Base-by-base conservation (phyloP, 2,888 invertebrate genomes). In the Matsumyia berberina region DNA sequence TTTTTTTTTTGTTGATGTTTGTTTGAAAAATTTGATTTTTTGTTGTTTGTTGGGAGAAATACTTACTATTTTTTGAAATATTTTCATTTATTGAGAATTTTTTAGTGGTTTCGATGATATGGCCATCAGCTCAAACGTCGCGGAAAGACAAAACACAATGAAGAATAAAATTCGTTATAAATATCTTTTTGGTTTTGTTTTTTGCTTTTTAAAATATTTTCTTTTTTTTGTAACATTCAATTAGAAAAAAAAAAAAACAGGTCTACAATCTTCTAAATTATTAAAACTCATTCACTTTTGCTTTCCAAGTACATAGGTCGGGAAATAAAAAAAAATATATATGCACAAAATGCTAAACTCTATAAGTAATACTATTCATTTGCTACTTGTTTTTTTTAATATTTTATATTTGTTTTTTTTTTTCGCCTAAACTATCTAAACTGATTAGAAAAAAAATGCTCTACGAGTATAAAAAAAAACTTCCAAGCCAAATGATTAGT, bases 101-200 rank as follows among this genome's bases (percentile, higher is more conserved):
- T 89, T 89, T 89, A 88, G 88, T 90, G 90, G 88, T 89, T 89
- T 91, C 90, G 90, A 89, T 85, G 80, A 86, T 89, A 90, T 90
- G 90, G 90, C 91, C 91, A 90, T 91, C 91, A 91, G 91, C 91
- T 91, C 91, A 92, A 91, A 90, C 91, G 91, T 91, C 91, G 91
- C 90, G 91, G 91, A 92, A 92, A 92, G 91, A 92, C 92, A 92
- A 92, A 92, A 91, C 91, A 92, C 92, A 92, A 92, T 91, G 90
- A 90, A 90, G 90, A 90, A 90, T 85, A 85, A 85, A 80, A 85
- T 80, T 85, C 74, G 80, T 85, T 85, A 85, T 85, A 90, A 89
- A 89, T 88, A 87, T 87, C 83, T 87, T 69, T 77, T 88, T 86
- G 77, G 87, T 83, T 70, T 86, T 78, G 87, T 83, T 70, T 62